Base-by-base conservation (phyloP, 1,140 invertebrate genomes). In the Drosophila sp. region DNA sequence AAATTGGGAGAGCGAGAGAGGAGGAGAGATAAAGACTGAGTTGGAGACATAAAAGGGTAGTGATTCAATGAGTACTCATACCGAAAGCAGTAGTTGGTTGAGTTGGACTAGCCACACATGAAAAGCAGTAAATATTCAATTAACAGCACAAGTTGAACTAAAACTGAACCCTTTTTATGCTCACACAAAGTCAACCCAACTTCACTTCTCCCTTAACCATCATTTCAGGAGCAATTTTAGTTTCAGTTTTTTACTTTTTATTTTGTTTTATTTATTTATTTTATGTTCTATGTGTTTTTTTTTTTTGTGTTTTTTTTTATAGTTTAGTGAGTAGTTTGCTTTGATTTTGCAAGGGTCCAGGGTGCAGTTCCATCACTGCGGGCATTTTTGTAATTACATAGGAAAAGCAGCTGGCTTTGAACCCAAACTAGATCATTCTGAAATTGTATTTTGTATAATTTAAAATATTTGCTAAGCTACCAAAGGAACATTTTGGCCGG, bases 51-150 rank as follows among this genome's bases (percentile, higher is more conserved):
- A 29, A 13, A 36, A 7, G 25, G 53, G 7, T 6, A 21, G 21
- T 41, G 11, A 8, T 21, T 27, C 46, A 54, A 45, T 70, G 66
- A 36, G 43, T 32, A 40, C 56, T 7, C 27, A 0, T 29, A 29
- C 27, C 27, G 6, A 32, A 59, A 43, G 36, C 46, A 59, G 34
- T 63, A 54, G 59, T 63, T 82, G 59, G 63, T 67, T 78, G 41
- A 54, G 48, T 56, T 32, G 8, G 62, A 48, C 58, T 72, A 50
- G 48, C 40, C 50, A 63, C 41, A 56, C 73, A 78, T 53, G 63
- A 67, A 78, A 72, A 76, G 64, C 82, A 63, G 82, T 82, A 87
- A 87, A 87, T 87, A 87, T 87, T 87, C 82, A 87, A 87, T 87
- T 87, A 87, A 71, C 81, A 54, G 51, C 62, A 69, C 72, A 53